Percentiles rank a stretch among this genome's conserved stretches.
phyloP scores from a whole-genome alignment of 2,888 invertebrate species.

The Ichneumoninae sp. region DNA sequence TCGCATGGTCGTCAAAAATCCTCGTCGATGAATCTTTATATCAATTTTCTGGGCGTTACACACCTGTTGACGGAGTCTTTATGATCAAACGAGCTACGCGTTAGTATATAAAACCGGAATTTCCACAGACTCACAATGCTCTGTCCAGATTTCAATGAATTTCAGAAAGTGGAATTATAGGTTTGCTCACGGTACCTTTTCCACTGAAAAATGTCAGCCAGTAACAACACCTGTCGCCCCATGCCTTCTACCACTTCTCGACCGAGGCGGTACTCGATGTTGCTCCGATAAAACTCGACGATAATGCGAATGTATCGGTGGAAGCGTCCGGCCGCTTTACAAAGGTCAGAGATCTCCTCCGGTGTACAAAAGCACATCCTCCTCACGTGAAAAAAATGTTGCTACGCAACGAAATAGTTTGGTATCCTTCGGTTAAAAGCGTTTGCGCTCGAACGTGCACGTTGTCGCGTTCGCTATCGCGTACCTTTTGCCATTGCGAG shows the following conservation, averaged over 20 bases:
- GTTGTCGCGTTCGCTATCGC: constrained; percentile 3
- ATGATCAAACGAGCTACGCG: constrained; percentile 7
- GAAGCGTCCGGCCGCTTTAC: background rate
- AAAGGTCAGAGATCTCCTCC: background rate
- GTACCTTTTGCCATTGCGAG: constrained; percentile 18
- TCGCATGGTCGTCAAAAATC: constrained; percentile 74
- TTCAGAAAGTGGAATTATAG: constrained; percentile 32
- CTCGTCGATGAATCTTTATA: constrained; percentile 61
- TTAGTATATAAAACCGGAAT: constrained; percentile 39
- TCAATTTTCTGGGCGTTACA: constrained; percentile 42
- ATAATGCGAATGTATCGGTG: constrained; percentile 5
- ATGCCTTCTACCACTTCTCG: background rate
- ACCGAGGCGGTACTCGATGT: background rate
- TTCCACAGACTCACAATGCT: constrained; percentile 26
- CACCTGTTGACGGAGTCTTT: constrained; percentile 47
- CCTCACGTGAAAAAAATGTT: constrained; percentile 27
- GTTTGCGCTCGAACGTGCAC: constrained; percentile 34
- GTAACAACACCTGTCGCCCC: background rate
- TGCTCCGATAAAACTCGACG: background rate
- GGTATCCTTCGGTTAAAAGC: constrained; percentile 32
- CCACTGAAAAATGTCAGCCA: background rate
- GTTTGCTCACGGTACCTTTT: constrained; percentile 27
- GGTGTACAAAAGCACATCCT: background rate
- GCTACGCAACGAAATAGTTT: background rate
- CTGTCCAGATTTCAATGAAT: constrained; percentile 46